phyloP scores from a whole-genome alignment of 2,797 vertebrate species.

The Hozukius guyotensis region DNA sequence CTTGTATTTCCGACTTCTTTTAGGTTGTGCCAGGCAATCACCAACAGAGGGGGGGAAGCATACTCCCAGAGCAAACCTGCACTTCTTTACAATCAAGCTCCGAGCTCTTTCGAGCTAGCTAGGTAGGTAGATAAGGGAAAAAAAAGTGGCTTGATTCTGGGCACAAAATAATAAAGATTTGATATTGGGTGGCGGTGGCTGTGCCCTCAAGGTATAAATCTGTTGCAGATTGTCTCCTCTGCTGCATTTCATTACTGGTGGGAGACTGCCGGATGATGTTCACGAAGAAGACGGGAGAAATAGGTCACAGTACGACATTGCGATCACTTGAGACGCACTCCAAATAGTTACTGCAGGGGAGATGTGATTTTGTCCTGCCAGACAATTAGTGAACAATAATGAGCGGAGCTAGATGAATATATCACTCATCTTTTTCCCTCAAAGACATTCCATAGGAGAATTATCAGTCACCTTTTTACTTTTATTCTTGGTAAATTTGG shows the following conservation, averaged over 20 bases:
- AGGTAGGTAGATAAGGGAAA: conserved; percentile 27
- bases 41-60: not conserved
- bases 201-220: conserved; percentile 59
- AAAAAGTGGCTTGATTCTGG: conserved; percentile 49
- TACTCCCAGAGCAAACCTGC: conserved; percentile 34
- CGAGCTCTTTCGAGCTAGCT: conserved; percentile 15
- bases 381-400: conserved; percentile 59
- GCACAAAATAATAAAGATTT: conserved; percentile 55
- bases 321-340: conserved; percentile 50
- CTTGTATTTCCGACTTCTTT: conserved; percentile 51
- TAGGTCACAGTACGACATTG: conserved; percentile 45
- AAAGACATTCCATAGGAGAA: conserved; percentile 8
- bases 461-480: conserved; percentile 32
- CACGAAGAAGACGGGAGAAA: conserved; percentile 42
- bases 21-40: conserved; percentile 52
- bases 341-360: conserved; percentile 33
- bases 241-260: conserved; percentile 61
- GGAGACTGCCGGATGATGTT: conserved; percentile 39
- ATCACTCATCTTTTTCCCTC: conserved; percentile 15
- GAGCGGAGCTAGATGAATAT: conserved; percentile 10
- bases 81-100: conserved; percentile 53
- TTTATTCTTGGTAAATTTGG: conserved; percentile 11
- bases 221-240: conserved; percentile 62
- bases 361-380: conserved; percentile 40
- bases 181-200: conserved; percentile 61